Percentiles rank a stretch among this genome's conserved stretches.
Conservation (phyloP, 2,888 invertebrate genomes). For the Formica aserva region DNA sequence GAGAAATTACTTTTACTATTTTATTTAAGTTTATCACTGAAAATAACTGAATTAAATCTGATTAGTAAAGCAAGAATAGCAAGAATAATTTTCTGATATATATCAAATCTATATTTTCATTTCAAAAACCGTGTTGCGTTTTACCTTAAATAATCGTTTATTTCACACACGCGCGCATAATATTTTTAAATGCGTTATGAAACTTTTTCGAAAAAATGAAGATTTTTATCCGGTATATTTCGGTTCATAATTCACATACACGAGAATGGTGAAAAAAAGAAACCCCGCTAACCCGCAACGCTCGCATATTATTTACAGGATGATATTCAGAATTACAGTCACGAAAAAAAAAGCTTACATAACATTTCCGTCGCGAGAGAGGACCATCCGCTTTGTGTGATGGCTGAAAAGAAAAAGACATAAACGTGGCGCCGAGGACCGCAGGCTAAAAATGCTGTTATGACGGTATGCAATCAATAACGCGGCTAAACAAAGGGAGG, state of each 20-base stretch:
- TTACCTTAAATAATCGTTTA: constrained; percentile 12
- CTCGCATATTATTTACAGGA: background rate
- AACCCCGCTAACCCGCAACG: background rate
- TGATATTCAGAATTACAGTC: background rate
- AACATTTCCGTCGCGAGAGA: constrained; percentile 26
- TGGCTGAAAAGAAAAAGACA: background rate
- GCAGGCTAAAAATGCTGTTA: constrained; percentile 44
- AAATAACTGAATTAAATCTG: constrained; percentile 25
- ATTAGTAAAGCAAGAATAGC: background rate
- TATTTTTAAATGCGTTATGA: constrained; percentile 2
- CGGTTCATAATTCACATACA: background rate
- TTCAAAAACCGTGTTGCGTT: constrained; percentile 7
- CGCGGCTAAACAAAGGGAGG: constrained; percentile 61
- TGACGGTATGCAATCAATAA: constrained; percentile 66
- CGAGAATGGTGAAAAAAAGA: background rate
- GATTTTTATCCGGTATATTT: background rate
- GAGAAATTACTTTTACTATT: background rate
- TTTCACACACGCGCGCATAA: background rate
- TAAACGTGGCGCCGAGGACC: constrained; percentile 58
- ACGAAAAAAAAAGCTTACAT: constrained; percentile 11
- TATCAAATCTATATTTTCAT: background rate
- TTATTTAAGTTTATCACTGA: background rate
- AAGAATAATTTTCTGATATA: constrained; percentile 5
- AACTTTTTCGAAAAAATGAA: constrained; percentile 20
- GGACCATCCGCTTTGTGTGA: background rate